Evolutionary conservation across 2,888 invertebrate species (phyloP), one percentile per base, ranked within the genome.

Genomic region (Drepanosiphum platanoidis): DNA sequence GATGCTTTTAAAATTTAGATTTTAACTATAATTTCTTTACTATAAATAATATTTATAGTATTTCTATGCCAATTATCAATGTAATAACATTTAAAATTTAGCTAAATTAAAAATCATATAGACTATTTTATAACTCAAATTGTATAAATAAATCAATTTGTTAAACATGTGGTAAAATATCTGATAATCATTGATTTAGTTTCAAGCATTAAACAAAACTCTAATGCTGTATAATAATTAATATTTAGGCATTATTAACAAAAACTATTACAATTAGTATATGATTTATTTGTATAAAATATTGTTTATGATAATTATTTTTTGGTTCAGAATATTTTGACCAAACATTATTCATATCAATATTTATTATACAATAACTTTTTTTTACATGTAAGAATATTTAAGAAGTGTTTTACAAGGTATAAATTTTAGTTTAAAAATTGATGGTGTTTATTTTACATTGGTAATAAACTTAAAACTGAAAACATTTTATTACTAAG

Each of bases 131-230:
- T 52, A 22, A 5, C 1, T 1, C 4, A 4, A 61, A 61, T 27
- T 27, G 1, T 61, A 61, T 8, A 22, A 22, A 2, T 0, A 61
- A 61, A 42, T n/a, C n/a, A n/a, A 18, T 2, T 18, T n/a, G n/a
- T 22, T 3, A 46, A 18, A 39, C 8, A 27, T 77, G 9, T 61
- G 61, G 61, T 77, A 77, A 77, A 77, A 77, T 77, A 77, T 61
- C 36, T 27, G 61, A 61, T 2, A 36, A 32, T 27, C 27, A 27
- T 64, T 36, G n/a, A 61, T 61, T 11, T 78, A 22, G 30, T 66
- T 66, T 78, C 30, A 32, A 61, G 75, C 15, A 61, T 77, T 64
- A 39, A 30, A 22, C 18, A 39, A 18, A 77, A 75, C 34, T 7
- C 18, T n/a, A 36, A 22, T 18, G 3, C 5, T 32, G 34, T n/a